Evolutionary conservation across 92 coral and sea anemone species (phyloP).

Genomic region (Anthopleura xanthogrammica): DNA sequence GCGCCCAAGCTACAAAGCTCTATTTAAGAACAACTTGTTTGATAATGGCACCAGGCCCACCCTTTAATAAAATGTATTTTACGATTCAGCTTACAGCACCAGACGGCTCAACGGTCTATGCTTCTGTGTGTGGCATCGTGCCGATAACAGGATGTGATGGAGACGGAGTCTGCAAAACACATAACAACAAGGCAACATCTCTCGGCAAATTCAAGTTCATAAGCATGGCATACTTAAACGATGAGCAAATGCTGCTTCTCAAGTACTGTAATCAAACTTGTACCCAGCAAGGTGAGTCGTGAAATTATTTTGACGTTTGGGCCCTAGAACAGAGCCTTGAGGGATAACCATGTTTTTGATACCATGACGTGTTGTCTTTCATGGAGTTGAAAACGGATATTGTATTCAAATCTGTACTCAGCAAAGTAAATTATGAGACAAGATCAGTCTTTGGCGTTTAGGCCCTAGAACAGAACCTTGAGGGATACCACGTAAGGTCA

Average conservation of each 20-base stretch:
- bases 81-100: background rate
- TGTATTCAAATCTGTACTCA: no score
- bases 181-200: slow-evolving; percentile 7
- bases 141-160: slow-evolving; percentile 21
- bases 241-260: slow-evolving; percentile 60
- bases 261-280: slow-evolving; percentile 60
- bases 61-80: background rate
- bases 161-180: slow-evolving; percentile 46
- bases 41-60: background rate
- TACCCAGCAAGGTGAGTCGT: slow-evolving; percentile 22
- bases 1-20: no score
- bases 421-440: background rate
- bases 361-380: background rate
- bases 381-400: no score
- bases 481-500: background rate
- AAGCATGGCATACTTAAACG: slow-evolving; percentile 53
- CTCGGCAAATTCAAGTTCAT: slow-evolving; percentile 28
- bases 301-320: background rate
- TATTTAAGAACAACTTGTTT: background rate
- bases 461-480: background rate
- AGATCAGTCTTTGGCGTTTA: no score
- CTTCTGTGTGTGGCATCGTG: slow-evolving; percentile 41
- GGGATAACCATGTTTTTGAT: background rate
- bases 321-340: background rate
- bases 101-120: slow-evolving; percentile 13